Percentiles rank a stretch among this genome's conserved stretches.
phyloP scores from a whole-genome alignment of 2,113 vertebrate species.

The Nothobranchius furzeri region DNA sequence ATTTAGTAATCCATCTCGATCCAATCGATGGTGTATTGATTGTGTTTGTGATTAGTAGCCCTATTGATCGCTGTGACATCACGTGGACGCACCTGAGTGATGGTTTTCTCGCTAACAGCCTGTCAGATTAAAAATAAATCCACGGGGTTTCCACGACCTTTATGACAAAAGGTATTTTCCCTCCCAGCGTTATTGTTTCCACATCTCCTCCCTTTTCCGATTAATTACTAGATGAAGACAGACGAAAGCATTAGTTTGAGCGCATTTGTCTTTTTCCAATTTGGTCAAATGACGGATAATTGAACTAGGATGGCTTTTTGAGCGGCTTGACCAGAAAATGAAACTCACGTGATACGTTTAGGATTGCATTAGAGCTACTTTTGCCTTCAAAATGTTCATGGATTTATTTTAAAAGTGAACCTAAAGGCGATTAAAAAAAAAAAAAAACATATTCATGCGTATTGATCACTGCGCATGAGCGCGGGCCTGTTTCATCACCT shows the following conservation, averaged over 20 bases:
- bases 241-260: constrained; percentile 1
- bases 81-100: constrained; percentile 64
- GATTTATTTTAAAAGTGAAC: no score
- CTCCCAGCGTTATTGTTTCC: background rate
- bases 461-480: constrained; percentile 21
- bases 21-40: constrained; percentile 63
- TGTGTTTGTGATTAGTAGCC: constrained; percentile 70
- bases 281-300: constrained; percentile 3
- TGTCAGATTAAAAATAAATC: constrained; percentile 50
- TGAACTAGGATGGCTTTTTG: constrained; percentile 1
- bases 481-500: constrained; percentile 44
- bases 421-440: background rate
- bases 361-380: no score
- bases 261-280: constrained; percentile 9
- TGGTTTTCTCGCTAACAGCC: constrained; percentile 47
- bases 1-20: constrained; percentile 63
- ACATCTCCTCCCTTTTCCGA: background rate
- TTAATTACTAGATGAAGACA: constrained; percentile 1
- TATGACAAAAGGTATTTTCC: constrained; percentile 1
- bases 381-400: no score
- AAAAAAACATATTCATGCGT: background rate
- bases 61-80: constrained; percentile 66
- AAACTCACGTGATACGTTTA: no score
- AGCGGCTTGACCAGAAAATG: background rate
- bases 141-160: constrained; percentile 17